phyloP scores from a whole-genome alignment of 2,113 vertebrate species.

The Gadus macrocephalus region DNA sequence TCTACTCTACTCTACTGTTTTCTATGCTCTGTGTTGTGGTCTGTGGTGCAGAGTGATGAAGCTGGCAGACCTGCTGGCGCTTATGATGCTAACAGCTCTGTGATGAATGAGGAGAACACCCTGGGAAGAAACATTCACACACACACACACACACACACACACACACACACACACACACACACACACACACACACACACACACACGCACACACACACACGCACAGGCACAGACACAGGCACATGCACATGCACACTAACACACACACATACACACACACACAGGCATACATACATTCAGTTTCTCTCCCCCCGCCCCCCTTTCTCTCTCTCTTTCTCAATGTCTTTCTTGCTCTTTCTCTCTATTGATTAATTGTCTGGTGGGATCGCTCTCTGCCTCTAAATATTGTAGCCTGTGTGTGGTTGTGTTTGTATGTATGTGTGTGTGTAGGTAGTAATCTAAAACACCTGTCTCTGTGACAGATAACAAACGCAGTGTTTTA shows the following conservation, averaged over 20 bases:
- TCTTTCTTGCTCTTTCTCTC: constrained; percentile 18
- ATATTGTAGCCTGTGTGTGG: constrained; percentile 30
- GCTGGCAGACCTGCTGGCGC: constrained; percentile 38
- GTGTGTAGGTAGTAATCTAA: constrained; percentile 59
- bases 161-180: neutral
- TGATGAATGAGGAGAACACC: constrained; percentile 72
- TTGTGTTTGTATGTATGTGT: constrained; percentile 19
- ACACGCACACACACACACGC: neutral
- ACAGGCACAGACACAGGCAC: constrained; percentile 12
- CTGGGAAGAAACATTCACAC: constrained; percentile 44
- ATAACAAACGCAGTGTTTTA: constrained; percentile 72
- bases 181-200: constrained; percentile 18
- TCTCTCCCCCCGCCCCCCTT: neutral
- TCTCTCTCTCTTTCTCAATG: neutral
- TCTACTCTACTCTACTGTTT: neutral
- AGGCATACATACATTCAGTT: constrained; percentile 4
- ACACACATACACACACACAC: constrained; percentile 24
- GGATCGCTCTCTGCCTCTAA: constrained; percentile 62
- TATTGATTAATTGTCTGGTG: constrained; percentile 75
- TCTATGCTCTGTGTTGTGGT: constrained; percentile 21
- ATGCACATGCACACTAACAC: neutral
- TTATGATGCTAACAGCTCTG: constrained; percentile 69
- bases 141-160: constrained; percentile 33
- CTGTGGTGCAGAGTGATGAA: constrained; percentile 57
- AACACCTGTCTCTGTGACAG: constrained; percentile 72